Conservation (phyloP, 2,888 invertebrate species). For the Philonicus albiceps region DNA sequence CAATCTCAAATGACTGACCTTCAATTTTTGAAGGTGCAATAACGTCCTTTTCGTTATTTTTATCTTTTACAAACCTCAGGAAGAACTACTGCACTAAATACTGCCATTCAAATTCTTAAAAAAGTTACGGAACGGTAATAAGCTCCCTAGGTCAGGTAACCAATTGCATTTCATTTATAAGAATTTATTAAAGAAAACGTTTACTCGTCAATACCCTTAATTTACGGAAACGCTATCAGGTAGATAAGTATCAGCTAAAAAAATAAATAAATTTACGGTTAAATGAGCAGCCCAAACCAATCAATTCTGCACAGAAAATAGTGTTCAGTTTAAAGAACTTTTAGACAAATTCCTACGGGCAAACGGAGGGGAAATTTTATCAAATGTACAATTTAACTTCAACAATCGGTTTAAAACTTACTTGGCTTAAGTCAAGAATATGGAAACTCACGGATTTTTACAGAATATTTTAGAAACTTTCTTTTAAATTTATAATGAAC, state of each 20-base stretch:
- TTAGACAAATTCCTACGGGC: not conserved
- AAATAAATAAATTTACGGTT: not conserved
- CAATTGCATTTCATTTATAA: conserved; percentile 2
- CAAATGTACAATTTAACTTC: not conserved
- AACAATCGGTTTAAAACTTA: not conserved
- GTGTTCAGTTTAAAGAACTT: conserved; percentile 19
- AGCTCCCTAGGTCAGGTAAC: not conserved
- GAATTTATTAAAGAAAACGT: not conserved
- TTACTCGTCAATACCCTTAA: not conserved
- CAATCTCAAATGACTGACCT: not conserved
- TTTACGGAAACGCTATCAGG: not conserved
- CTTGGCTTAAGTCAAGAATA: too few relatives aligned
- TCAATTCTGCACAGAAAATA: not conserved
- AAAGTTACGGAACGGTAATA: not conserved
- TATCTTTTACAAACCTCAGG: not conserved
- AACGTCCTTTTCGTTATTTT: not conserved
- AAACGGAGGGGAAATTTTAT: not conserved
- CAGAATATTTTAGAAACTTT: too few relatives aligned
- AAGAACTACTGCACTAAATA: not conserved
- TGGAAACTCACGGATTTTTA: too few relatives aligned
- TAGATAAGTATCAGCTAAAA: not conserved
- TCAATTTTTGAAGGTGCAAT: not conserved
- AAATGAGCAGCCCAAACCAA: conserved; percentile 20
- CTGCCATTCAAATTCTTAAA: not conserved
- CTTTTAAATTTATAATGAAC: too few relatives aligned